Conservation (phyloP, 2,113 vertebrate species). For the Pelecanoides urinatrix region DNA sequence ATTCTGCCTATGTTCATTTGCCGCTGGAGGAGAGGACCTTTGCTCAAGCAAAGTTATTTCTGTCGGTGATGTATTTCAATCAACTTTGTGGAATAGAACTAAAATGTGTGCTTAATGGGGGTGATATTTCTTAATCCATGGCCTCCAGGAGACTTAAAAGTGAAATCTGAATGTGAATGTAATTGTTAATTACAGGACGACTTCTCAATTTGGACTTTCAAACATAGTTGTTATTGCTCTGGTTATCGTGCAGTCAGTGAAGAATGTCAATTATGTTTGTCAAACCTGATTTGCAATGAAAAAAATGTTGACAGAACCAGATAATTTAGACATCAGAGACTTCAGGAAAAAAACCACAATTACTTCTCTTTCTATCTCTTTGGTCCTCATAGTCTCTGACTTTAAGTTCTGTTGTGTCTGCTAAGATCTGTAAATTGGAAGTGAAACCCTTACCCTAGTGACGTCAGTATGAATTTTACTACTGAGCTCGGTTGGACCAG, state of each 20-base stretch:
- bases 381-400: neutral
- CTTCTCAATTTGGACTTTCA: constrained; percentile 47
- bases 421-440: neutral
- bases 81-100: neutral
- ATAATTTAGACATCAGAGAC: neutral
- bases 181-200: constrained; percentile 60
- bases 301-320: neutral
- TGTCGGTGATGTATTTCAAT: neutral
- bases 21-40: neutral
- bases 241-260: neutral
- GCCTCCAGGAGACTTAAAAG: constrained; percentile 69
- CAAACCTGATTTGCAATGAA: neutral
- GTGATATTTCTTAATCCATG: constrained; percentile 1
- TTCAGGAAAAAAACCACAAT: neutral
- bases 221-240: neutral
- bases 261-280: constrained; percentile 22
- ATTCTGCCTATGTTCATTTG: neutral
- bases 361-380: neutral
- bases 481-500: neutral
- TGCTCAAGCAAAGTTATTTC: neutral
- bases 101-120: neutral
- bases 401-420: neutral
- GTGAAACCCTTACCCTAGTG: neutral
- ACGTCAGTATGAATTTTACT: neutral
- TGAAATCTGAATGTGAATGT: constrained; percentile 64